A percentile compares a stretch with the other conserved stretches of the same genome.
Evolutionary conservation across 2,888 invertebrate species (phyloP).

Genomic region (Shargacucullia verbasci): DNA sequence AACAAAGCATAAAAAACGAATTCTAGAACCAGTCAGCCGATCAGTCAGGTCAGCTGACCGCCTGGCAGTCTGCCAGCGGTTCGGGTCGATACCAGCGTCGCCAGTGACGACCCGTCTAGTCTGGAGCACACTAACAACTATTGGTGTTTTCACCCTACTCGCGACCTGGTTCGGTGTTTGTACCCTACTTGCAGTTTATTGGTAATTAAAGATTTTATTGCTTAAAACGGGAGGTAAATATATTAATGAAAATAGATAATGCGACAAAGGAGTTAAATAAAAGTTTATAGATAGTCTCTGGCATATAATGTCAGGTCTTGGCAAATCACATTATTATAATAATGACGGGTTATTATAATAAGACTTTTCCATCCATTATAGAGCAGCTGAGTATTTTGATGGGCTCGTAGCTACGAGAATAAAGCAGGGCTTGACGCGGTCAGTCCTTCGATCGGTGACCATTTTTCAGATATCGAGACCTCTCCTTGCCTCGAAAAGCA

Average conservation of each 20-base stretch:
- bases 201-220: constrained; percentile 28
- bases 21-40: constrained; percentile 11
- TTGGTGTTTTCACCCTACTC: constrained; percentile 25
- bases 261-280: too few species aligned
- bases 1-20: constrained; percentile 15
- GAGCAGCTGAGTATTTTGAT: too few species aligned
- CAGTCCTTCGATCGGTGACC: too few species aligned
- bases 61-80: constrained; percentile 54
- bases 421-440: too few species aligned
- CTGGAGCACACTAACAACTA: constrained; percentile 28
- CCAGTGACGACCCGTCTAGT: constrained; percentile 40
- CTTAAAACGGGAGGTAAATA: background rate
- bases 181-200: constrained; percentile 33
- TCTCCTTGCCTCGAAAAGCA: too few species aligned
- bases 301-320: too few species aligned
- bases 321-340: too few species aligned
- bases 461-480: too few species aligned
- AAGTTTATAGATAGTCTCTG: too few species aligned
- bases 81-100: constrained; percentile 52
- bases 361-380: too few species aligned
- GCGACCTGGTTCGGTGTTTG: constrained; percentile 40
- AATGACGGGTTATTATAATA: too few species aligned
- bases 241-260: background rate
- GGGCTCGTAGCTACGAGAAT: too few species aligned
- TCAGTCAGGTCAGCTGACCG: constrained; percentile 54